Percentiles rank a stretch among this genome's conserved stretches.
phyloP scores from a whole-genome alignment of 92 coral and sea anemone species.

The Zoanthus sociatus region DNA sequence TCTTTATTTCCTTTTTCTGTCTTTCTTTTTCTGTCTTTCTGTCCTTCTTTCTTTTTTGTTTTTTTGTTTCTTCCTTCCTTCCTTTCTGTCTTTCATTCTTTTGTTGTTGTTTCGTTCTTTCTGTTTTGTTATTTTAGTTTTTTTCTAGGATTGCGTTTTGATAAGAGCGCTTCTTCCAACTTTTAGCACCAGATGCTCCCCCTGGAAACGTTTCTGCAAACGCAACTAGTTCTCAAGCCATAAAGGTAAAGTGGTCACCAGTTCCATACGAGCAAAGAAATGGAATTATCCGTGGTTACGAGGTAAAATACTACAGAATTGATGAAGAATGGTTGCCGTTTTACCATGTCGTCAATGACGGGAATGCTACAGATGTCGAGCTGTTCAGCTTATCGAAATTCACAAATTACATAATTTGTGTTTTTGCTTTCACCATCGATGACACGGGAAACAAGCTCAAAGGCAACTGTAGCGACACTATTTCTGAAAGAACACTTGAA shows the following conservation, averaged over 20 bases:
- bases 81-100: too few relatives aligned
- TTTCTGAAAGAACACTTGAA: slow-evolving; percentile 10
- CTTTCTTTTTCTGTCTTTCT: not conserved
- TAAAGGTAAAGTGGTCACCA: slow-evolving; percentile 31
- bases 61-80: not conserved
- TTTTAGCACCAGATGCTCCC: slow-evolving; percentile 25
- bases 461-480: not conserved
- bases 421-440: slow-evolving; percentile 8
- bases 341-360: not conserved
- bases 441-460: not conserved
- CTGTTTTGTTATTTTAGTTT: too few relatives aligned
- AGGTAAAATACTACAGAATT: not conserved
- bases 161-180: too few relatives aligned
- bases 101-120: too few relatives aligned
- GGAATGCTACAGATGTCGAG: not conserved
- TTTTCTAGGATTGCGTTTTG: too few relatives aligned
- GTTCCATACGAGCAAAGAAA: slow-evolving; percentile 18
- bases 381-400: not conserved
- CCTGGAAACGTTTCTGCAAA: slow-evolving; percentile 12
- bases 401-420: not conserved
- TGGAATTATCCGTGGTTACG: slow-evolving; percentile 25
- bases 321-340: not conserved
- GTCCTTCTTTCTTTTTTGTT: not conserved
- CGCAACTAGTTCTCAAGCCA: slow-evolving; percentile 8
- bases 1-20: too few relatives aligned